These are phyloP conservation scores for Dromococcyx pavoninus DNA, from an alignment of 2,797 vertebrate species.

Conservation along the genomic window DNA sequence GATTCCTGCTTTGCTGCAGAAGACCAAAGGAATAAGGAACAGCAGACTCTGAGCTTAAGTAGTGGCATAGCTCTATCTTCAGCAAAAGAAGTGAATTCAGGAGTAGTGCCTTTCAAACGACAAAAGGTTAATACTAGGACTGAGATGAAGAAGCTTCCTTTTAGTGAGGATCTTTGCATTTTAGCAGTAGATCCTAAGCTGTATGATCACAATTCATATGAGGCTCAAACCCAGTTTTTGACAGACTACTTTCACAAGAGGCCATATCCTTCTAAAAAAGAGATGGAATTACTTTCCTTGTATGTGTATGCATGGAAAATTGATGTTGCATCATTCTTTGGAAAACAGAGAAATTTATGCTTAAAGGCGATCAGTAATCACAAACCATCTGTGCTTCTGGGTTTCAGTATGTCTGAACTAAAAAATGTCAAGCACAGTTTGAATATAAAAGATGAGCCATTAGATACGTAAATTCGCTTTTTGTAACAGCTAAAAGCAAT, in stretches of 20 bases:
- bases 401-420: slow-evolving; percentile 92
- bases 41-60: slow-evolving; percentile 18
- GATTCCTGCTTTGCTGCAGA: slow-evolving; percentile 47
- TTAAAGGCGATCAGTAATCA: slow-evolving; percentile 86
- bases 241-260: slow-evolving; percentile 90
- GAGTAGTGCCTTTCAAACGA: slow-evolving; percentile 78
- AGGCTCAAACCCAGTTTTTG: slow-evolving; percentile 88
- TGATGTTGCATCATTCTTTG: slow-evolving; percentile 87
- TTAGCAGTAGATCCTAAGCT: slow-evolving; percentile 83
- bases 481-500: slow-evolving; percentile 6
- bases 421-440: slow-evolving; percentile 86
- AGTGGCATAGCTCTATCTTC: background rate
- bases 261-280: slow-evolving; percentile 88
- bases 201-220: slow-evolving; percentile 75
- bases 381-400: slow-evolving; percentile 82
- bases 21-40: slow-evolving; percentile 57
- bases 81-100: slow-evolving; percentile 73
- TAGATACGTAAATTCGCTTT: slow-evolving; percentile 56
- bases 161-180: slow-evolving; percentile 68
- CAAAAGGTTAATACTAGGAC: slow-evolving; percentile 75
- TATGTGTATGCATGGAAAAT: slow-evolving; percentile 83
- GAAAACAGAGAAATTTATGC: slow-evolving; percentile 85
- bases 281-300: slow-evolving; percentile 84
- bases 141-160: slow-evolving; percentile 35
- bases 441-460: slow-evolving; percentile 68